Conservation (phyloP, 2,797 vertebrate genomes). For the Furcifer pardalis region DNA sequence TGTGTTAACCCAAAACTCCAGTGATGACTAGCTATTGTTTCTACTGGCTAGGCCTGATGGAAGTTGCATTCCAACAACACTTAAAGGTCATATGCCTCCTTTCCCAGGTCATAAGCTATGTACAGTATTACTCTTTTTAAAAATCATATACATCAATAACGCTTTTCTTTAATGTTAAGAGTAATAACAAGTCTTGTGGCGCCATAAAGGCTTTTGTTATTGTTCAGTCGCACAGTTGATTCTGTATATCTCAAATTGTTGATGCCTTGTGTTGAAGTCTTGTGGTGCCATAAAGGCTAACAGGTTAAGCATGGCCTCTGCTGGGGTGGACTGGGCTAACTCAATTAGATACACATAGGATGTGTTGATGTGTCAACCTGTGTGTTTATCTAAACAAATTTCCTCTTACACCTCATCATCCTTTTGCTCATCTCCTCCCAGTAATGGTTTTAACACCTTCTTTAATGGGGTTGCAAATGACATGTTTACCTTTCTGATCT, state of each 20-base stretch:
- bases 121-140: not conserved
- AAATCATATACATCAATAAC: not conserved
- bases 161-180: not conserved
- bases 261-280: no score
- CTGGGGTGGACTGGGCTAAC: not conserved
- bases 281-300: not conserved
- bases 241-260: no score
- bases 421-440: slow-evolving; percentile 14
- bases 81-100: not conserved
- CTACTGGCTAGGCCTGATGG: not conserved
- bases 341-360: not conserved
- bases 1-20: not conserved
- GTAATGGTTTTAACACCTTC: slow-evolving; percentile 32
- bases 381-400: slow-evolving; percentile 13
- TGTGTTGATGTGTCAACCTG: not conserved
- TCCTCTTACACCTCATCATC: not conserved
- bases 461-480: slow-evolving; percentile 40
- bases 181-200: not conserved
- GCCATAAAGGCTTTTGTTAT: no score
- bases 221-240: no score
- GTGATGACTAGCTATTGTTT: not conserved
- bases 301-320: not conserved
- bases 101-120: not conserved
- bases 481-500: slow-evolving; percentile 37
- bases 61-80: not conserved